phyloP scores from a whole-genome alignment of 2,888 invertebrate species.

The Chirona hameri region DNA sequence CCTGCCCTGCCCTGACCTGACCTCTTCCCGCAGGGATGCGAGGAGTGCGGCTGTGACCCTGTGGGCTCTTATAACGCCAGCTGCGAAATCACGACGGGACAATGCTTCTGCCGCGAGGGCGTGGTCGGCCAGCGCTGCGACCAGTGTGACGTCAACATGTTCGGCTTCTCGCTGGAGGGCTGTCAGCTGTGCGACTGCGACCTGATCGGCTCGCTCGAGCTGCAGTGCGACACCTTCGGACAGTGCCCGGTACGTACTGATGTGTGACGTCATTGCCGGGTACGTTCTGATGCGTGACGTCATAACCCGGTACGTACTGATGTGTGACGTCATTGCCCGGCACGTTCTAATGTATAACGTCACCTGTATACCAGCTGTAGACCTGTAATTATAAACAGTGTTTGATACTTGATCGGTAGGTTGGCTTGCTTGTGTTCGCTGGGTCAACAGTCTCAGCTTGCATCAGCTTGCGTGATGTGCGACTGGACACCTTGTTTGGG shows the following conservation, averaged over 20 bases:
- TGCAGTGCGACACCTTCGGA: slow-evolving; percentile 81
- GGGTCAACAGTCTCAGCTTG: no score
- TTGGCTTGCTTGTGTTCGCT: no score
- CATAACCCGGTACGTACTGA: no score
- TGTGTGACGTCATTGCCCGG: no score
- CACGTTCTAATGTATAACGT: no score
- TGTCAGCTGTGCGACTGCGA: slow-evolving; percentile 83
- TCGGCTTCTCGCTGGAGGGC: slow-evolving; percentile 62
- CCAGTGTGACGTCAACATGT: slow-evolving; percentile 65
- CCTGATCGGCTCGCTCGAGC: slow-evolving; percentile 75
- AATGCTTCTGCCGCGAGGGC: slow-evolving; percentile 64
- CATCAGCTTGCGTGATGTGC: no score
- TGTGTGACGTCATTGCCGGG: no score
- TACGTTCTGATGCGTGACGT: no score
- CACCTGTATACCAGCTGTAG: no score
- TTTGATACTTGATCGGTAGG: no score
- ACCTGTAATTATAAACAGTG: no score
- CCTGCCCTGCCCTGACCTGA: slow-evolving; percentile 5
- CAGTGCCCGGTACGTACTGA: slow-evolving; percentile 67
- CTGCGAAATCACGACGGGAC: slow-evolving; percentile 73
- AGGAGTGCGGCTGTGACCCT: slow-evolving; percentile 71
- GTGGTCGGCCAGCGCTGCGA: slow-evolving; percentile 75
- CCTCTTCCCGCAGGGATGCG: slow-evolving; percentile 59
- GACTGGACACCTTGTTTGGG: no score
- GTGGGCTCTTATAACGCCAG: slow-evolving; percentile 63